phyloP scores from a whole-genome alignment of 2,797 vertebrate genomes.

The Acrocephalus scirpaceus region DNA sequence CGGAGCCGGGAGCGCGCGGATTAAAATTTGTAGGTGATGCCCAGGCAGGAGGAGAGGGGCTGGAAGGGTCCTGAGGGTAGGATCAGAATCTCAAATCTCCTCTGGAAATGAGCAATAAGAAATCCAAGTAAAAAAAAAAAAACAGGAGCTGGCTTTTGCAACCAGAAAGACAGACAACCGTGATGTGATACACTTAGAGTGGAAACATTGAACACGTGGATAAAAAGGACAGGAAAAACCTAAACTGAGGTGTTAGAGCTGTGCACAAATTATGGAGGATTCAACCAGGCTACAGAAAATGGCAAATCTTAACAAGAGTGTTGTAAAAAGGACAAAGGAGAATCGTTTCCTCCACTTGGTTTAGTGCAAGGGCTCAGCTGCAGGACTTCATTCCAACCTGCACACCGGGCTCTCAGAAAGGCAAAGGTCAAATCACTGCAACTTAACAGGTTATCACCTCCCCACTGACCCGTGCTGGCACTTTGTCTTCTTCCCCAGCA shows the following conservation, averaged over 20 bases:
- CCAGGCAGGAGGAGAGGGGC: not conserved
- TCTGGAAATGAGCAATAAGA: not conserved
- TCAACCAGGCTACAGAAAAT: not conserved
- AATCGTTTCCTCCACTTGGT: not conserved
- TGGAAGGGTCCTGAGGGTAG: not conserved
- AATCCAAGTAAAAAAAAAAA: not conserved
- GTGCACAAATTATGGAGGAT: not conserved
- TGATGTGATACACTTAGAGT: not conserved
- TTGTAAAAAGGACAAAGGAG: not conserved
- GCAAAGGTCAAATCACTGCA: not conserved
- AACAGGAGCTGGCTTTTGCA: too few relatives aligned
- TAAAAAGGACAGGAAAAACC: not conserved
- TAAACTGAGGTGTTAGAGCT: not conserved
- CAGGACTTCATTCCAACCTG: rapidly evolving
- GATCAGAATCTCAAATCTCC: not conserved
- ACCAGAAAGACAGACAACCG: rapidly evolving
- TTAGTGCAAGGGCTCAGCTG: not conserved
- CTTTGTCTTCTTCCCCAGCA: not conserved
- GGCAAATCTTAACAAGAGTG: not conserved
- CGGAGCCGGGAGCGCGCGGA: rapidly evolving
- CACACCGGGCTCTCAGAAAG: not conserved
- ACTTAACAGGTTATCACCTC: not conserved
- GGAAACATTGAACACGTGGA: not conserved
- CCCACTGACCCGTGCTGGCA: not conserved
- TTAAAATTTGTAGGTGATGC: not conserved